These are phyloP conservation scores for Megastigmus dorsalis DNA, from an alignment of 2,888 invertebrate genomes.

Conservation along the genomic window DNA sequence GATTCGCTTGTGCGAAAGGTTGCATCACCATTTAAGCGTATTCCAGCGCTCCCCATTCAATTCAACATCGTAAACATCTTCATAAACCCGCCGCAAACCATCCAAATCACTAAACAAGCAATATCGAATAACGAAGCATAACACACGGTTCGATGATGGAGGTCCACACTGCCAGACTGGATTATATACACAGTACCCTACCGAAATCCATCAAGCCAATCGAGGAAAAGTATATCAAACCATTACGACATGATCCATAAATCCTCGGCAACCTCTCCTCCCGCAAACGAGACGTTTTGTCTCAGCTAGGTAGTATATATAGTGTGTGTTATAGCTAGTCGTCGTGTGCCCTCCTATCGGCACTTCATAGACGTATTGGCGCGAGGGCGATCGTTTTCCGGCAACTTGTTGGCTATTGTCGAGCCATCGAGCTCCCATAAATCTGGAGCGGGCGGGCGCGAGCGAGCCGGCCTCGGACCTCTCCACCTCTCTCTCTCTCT, in stretches of 20 bases:
- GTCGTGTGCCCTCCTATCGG: slow-evolving; percentile 23
- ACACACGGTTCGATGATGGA: no score
- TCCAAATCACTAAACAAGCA: no score
- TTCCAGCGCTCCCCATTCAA: no score
- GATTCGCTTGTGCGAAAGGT: no score
- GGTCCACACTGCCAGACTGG: no score
- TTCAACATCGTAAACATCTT: no score
- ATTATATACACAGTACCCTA: no score
- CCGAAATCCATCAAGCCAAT: slow-evolving; percentile 25
- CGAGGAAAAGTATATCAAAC: background rate
- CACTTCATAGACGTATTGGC: slow-evolving; percentile 53
- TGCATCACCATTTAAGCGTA: no score
- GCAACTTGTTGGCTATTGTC: slow-evolving; percentile 73
- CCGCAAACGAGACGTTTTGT: slow-evolving; percentile 43
- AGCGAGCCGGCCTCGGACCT: slow-evolving; percentile 60
- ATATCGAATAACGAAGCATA: no score
- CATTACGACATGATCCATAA: slow-evolving; percentile 40
- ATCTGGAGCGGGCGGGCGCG: slow-evolving; percentile 62
- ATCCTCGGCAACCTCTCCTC: slow-evolving; percentile 1
- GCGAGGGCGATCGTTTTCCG: slow-evolving; percentile 66
- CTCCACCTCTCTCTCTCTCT: slow-evolving; percentile 31
- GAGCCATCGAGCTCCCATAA: slow-evolving; percentile 71
- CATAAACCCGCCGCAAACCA: no score
- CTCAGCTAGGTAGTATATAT: background rate
- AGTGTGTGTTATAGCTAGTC: background rate